Evolutionary conservation across 2,888 invertebrate genomes (phyloP).

Genomic region (Heliconius charithonia): DNA sequence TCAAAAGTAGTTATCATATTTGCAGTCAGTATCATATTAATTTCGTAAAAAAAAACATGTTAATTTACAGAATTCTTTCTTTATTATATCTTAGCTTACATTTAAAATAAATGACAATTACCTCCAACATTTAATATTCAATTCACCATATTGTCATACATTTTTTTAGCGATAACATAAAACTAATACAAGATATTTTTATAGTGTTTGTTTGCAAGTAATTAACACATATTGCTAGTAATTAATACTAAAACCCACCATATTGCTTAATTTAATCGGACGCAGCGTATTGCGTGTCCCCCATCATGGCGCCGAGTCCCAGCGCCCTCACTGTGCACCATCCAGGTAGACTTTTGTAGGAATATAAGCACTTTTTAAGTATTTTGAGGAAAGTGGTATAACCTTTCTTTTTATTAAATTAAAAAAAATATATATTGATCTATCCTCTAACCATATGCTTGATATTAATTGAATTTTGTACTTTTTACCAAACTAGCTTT

Average conservation of each 20-base stretch:
- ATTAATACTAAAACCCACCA: slow-evolving; percentile 1
- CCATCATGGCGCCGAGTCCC: slow-evolving; percentile 86
- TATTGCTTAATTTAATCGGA: slow-evolving; percentile 61
- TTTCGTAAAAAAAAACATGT: too few relatives aligned
- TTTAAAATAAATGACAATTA: neutral
- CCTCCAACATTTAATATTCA: neutral
- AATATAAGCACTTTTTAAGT: neutral
- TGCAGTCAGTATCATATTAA: too few relatives aligned
- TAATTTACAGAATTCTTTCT: neutral
- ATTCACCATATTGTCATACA: neutral
- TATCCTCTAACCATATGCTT: too few relatives aligned
- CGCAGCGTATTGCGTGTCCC: slow-evolving; percentile 89
- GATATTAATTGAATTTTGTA: too few relatives aligned
- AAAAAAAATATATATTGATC: neutral
- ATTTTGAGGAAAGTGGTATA: neutral
- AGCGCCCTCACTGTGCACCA: slow-evolving; percentile 86
- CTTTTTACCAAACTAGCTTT: too few relatives aligned
- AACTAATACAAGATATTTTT: too few relatives aligned
- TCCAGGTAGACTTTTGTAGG: slow-evolving; percentile 82
- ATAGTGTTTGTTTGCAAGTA: neutral
- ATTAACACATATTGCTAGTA: slow-evolving; percentile 1
- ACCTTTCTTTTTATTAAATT: neutral
- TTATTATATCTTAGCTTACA: neutral
- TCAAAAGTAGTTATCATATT: neutral
- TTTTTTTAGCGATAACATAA: neutral